Conservation (phyloP, 1,140 invertebrate genomes). For the Bursaphelenchus mucronatus region DNA sequence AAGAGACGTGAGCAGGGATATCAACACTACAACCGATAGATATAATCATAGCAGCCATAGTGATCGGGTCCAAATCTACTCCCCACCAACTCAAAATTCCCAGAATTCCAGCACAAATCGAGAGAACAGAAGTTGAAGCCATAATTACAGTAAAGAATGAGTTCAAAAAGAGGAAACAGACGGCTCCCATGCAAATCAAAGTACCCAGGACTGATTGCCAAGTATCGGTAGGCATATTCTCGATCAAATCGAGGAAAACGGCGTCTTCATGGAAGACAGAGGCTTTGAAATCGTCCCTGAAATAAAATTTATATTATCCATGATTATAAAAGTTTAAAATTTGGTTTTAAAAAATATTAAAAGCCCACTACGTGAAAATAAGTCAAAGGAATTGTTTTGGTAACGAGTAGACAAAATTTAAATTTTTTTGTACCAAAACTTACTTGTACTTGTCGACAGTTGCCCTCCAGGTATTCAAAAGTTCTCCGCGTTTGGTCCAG, state of each 20-base stretch:
- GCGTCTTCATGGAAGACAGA: slow-evolving; percentile 58
- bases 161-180: slow-evolving; percentile 64
- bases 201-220: slow-evolving; percentile 58
- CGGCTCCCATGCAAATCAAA: slow-evolving; percentile 58
- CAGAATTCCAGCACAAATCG: slow-evolving; percentile 61
- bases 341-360: no score
- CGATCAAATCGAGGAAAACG: slow-evolving; percentile 61
- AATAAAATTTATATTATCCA: slow-evolving; percentile 19
- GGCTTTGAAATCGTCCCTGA: slow-evolving; percentile 50
- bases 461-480: slow-evolving; percentile 52
- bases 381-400: no score
- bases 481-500: slow-evolving; percentile 53
- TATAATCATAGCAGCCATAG: slow-evolving; percentile 63
- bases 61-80: slow-evolving; percentile 62
- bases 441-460: slow-evolving; percentile 57
- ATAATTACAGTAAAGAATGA: slow-evolving; percentile 61
- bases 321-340: neutral
- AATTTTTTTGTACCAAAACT: neutral
- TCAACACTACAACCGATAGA: slow-evolving; percentile 64
- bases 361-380: no score
- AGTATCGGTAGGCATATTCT: slow-evolving; percentile 62
- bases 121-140: slow-evolving; percentile 61
- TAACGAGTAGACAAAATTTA: no score
- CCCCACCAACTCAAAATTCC: slow-evolving; percentile 61
- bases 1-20: slow-evolving; percentile 63